A percentile compares a stretch with the other conserved stretches of the same genome.
phyloP scores from a whole-genome alignment of 35 echinoderm and acorn worm genomes.

The Lytechinus variegatus region DNA sequence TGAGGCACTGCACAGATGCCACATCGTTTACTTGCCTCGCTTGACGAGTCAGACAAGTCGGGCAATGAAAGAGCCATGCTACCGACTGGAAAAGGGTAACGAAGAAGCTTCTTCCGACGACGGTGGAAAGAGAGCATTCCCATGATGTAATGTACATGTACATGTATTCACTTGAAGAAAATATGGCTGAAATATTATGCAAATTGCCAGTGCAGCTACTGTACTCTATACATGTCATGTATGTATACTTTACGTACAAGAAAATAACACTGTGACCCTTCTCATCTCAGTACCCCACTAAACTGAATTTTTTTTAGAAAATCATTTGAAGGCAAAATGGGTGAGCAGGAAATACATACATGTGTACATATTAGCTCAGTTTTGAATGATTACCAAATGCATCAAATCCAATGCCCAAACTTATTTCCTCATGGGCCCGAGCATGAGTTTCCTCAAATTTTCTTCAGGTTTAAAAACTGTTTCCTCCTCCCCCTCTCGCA shows the following conservation, averaged over 20 bases:
- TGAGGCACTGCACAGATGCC: not conserved
- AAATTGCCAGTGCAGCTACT: not conserved
- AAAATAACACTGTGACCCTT: too few relatives aligned
- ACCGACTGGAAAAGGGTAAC: not conserved
- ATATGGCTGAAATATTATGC: too few relatives aligned
- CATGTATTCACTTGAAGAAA: too few relatives aligned
- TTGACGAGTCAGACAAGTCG: not conserved
- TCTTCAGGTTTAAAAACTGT: not conserved
- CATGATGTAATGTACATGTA: not conserved
- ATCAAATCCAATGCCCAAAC: not conserved
- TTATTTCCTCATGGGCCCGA: not conserved
- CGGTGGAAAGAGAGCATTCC: not conserved
- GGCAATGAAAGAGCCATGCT: not conserved
- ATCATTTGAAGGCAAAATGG: not conserved
- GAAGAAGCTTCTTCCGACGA: conserved; percentile 1
- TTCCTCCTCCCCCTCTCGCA: not conserved
- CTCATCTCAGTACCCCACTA: too few relatives aligned
- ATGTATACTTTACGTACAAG: too few relatives aligned
- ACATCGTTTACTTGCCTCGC: conserved; percentile 31
- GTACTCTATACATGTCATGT: too few relatives aligned
- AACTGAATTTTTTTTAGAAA: too few relatives aligned
- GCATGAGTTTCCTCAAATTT: not conserved
- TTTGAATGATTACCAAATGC: not conserved
- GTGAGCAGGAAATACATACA: not conserved
- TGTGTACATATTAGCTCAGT: not conserved